Evolutionary conservation across 2,113 vertebrate genomes (phyloP), one percentile per base, ranked within the genome.

Genomic region (Lontra canadensis): DNA sequence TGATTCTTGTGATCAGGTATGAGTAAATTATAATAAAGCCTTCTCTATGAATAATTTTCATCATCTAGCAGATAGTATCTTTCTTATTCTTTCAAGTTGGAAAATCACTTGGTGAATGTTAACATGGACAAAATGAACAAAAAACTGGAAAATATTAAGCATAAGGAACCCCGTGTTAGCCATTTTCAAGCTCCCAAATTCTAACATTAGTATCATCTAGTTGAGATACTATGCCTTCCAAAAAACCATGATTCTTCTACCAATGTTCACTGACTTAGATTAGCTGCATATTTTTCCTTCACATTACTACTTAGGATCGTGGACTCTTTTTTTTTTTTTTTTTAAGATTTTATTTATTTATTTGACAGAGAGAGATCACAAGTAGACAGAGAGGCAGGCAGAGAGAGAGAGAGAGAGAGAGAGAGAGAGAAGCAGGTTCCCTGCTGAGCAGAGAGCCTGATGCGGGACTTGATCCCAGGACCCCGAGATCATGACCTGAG

Each of bases 211-310:
- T 44, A 87, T 17, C 21, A 87, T 36, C 39, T 82, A 86, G 81
- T n/a, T 79, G 69, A 88, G 34, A 88, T 55, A 86, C 9, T 57
- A 17, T 82, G 36, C 52, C 47, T 94, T 93, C 15, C 52, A 90
- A 92, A 36, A 20, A 96, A 95, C 74, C 12, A n/a, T 9, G 23
- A 74, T 20, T 86, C 95, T 96, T 97, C 93, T 95, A 89, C 63
- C 12, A 80, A 63, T 74, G 83, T 59, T 92, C 47, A 20, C 76
- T 92, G 52, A 69, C 47, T 39, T 74, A 93, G 9, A 83, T 7
- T 57, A 79, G 44, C 29, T 23, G 63, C 76, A 96, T 59, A 36
- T 29, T 52, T 96, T 84, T 88, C n/a, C 34, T 85, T 93, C 47
- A 80, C 55, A 20, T 78, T 83, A 95, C 25, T 69, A 79, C 25